Conservation (phyloP, 2,888 invertebrate species). For the Syrista parreyssii region DNA sequence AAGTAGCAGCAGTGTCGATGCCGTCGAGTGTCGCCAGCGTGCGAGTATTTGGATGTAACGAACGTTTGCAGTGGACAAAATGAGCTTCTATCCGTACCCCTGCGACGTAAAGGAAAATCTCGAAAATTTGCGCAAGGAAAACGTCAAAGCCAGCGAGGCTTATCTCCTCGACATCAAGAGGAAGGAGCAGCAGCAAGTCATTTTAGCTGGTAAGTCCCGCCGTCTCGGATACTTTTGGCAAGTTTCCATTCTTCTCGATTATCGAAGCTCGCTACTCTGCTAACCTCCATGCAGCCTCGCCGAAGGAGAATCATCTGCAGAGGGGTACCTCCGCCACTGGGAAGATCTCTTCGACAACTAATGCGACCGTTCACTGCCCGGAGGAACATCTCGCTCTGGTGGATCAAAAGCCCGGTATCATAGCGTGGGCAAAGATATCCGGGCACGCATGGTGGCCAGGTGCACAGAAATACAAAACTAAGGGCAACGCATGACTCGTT, state of each 20-base stretch:
- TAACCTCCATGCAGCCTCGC: neutral
- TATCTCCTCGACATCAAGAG: neutral
- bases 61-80: constrained; percentile 35
- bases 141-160: neutral
- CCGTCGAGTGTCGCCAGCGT: neutral
- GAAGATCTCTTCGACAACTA: neutral
- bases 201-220: neutral
- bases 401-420: constrained; percentile 53
- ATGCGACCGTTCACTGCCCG: neutral
- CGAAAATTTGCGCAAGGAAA: neutral
- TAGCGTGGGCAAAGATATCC: constrained; percentile 56
- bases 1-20: constrained; percentile 22
- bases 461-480: neutral
- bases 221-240: neutral
- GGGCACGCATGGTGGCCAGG: constrained; percentile 61
- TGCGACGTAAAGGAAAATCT: constrained; percentile 26
- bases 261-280: neutral
- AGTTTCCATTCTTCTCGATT: neutral
- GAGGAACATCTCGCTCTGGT: constrained; percentile 40
- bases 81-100: constrained; percentile 53
- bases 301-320: neutral
- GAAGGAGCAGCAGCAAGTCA: neutral
- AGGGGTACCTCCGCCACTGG: neutral
- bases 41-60: neutral
- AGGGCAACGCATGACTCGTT: neutral